Evolutionary conservation across 1,140 invertebrate genomes (phyloP).

Genomic region (Drosophila rufa): DNA sequence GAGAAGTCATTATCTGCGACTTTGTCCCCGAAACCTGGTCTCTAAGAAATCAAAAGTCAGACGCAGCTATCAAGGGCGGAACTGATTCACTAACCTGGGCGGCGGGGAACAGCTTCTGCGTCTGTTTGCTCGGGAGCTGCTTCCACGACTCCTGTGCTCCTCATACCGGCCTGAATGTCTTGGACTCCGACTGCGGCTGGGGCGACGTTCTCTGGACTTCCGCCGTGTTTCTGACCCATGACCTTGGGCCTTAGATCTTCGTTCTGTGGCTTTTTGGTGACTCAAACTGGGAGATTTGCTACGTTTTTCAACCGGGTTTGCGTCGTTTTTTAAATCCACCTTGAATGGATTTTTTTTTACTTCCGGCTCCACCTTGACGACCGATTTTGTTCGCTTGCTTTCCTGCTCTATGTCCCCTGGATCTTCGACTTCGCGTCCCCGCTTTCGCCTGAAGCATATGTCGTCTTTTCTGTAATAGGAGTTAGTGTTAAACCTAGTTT

Average conservation of each 20-base stretch:
- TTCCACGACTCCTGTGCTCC: not conserved
- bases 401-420: not conserved
- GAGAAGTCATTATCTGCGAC: not conserved
- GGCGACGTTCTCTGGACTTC: conserved; percentile 9
- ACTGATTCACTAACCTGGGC: conserved; percentile 32
- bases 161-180: conserved; percentile 9
- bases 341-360: conserved; percentile 19
- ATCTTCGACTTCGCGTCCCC: not conserved
- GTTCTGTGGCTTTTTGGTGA: not conserved
- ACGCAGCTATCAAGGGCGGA: conserved; percentile 18
- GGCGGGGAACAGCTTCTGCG: conserved; percentile 36
- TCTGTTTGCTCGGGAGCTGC: not conserved
- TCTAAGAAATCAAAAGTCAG: conserved; percentile 20
- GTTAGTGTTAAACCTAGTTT: not conserved
- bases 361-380: conserved; percentile 1
- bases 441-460: conserved; percentile 71
- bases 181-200: conserved; percentile 40
- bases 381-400: not conserved
- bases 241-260: not conserved
- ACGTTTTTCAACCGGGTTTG: not conserved
- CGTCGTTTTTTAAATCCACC: not conserved
- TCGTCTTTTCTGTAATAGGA: conserved; percentile 69
- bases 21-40: not conserved
- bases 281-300: conserved; percentile 19
- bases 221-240: not conserved